Percentiles rank a stretch among this genome's conserved stretches.
These are phyloP conservation scores for Perodicticus potto DNA, from an alignment of 2,797 vertebrate genomes.

Conservation along the genomic window DNA sequence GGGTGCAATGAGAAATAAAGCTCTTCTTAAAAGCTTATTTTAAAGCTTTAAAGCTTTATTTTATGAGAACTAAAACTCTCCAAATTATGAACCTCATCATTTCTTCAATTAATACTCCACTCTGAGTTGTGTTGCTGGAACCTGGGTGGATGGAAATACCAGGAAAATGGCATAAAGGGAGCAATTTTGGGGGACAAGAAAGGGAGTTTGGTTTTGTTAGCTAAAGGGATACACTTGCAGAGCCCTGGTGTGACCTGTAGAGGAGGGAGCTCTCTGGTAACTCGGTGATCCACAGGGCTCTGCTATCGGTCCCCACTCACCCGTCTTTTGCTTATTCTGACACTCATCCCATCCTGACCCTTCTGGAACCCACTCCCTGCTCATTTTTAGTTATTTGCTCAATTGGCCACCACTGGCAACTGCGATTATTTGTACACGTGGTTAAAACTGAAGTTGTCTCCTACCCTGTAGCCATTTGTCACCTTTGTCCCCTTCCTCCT, in stretches of 20 bases:
- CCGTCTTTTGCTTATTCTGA: not conserved
- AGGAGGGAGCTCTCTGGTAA: fast-evolving
- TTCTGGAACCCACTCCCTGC: not conserved
- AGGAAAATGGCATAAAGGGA: not conserved
- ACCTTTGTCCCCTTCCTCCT: not conserved
- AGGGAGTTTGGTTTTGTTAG: not conserved
- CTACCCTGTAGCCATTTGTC: not conserved
- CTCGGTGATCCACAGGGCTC: fast-evolving
- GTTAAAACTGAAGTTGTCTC: not conserved
- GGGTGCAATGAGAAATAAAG: too few relatives aligned
- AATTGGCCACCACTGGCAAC: not conserved
- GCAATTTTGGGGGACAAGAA: not conserved
- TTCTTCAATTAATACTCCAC: not conserved
- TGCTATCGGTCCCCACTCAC: not conserved
- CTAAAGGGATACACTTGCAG: not conserved
- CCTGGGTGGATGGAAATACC: not conserved
- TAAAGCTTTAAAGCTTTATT: too few relatives aligned
- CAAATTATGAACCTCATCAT: not conserved
- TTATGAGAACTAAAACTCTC: too few relatives aligned
- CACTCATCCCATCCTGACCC: not conserved
- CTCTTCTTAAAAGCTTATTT: too few relatives aligned
- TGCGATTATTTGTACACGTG: not conserved
- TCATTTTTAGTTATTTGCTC: not conserved
- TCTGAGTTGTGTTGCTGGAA: not conserved
- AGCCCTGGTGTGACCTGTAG: too few relatives aligned